Percentiles rank a stretch among this genome's conserved stretches.
Conservation (phyloP, 2,797 vertebrate species). For the Periophthalmus magnuspinnatus region DNA sequence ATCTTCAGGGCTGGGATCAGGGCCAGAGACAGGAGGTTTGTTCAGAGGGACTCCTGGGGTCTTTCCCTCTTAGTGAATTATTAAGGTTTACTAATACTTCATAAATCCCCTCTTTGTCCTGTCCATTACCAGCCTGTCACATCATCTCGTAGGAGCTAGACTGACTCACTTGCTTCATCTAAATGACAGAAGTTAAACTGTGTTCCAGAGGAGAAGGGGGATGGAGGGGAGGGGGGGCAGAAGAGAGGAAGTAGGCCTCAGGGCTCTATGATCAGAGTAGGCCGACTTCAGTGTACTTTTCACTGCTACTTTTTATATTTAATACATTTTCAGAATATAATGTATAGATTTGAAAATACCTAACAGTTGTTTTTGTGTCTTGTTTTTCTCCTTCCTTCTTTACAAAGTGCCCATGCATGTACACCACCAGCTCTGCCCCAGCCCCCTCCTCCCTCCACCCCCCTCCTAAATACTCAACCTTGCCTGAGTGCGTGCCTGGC, state of each 20-base stretch:
- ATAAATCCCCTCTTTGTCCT: slow-evolving; percentile 79
- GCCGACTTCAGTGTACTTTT: slow-evolving; percentile 38
- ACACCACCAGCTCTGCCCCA: slow-evolving; percentile 62
- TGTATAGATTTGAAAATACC: background rate
- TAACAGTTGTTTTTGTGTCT: slow-evolving; percentile 27
- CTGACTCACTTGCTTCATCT: slow-evolving; percentile 73
- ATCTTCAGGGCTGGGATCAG: slow-evolving; percentile 21
- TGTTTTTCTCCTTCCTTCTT: slow-evolving; percentile 30
- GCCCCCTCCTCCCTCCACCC: slow-evolving; percentile 20
- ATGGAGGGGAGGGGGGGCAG: slow-evolving; percentile 36
- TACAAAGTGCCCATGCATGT: slow-evolving; percentile 46
- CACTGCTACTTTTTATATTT: slow-evolving; percentile 26
- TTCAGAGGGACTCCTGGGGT: slow-evolving; percentile 57
- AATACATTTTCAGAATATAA: background rate
- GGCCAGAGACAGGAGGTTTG: slow-evolving; percentile 30
- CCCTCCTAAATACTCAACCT: slow-evolving; percentile 72
- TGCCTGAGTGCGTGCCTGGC: slow-evolving; percentile 82
- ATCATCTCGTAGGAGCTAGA: slow-evolving; percentile 65
- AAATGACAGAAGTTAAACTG: slow-evolving; percentile 83
- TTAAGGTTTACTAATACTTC: slow-evolving; percentile 84
- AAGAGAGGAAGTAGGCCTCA: slow-evolving; percentile 64
- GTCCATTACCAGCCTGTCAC: slow-evolving; percentile 82
- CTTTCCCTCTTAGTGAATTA: slow-evolving; percentile 76
- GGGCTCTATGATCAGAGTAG: slow-evolving; percentile 61
- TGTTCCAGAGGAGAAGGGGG: slow-evolving; percentile 69